Percentiles rank a stretch among this genome's conserved stretches.
Evolutionary conservation across 2,797 vertebrate species (phyloP).

Genomic region (Cynopterus sphinx): DNA sequence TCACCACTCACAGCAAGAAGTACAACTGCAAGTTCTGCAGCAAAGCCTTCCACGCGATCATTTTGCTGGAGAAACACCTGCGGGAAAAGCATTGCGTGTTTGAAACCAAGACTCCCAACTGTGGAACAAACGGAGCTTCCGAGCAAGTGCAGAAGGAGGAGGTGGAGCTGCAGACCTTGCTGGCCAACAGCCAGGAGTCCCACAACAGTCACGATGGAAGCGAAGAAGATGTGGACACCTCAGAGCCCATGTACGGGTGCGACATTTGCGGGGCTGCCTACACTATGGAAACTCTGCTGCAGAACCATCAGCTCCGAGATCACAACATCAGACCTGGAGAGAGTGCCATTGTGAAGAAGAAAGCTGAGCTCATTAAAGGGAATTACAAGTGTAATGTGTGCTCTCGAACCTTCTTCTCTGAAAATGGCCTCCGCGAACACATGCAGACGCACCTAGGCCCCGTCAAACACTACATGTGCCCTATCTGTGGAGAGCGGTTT

Average conservation of each 20-base stretch:
- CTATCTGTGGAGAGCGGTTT: slow-evolving; percentile 98
- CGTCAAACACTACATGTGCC: slow-evolving; percentile 99
- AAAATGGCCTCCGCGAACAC: slow-evolving; percentile 97
- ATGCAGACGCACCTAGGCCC: slow-evolving; percentile 99
- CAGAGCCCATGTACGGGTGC: slow-evolving; percentile 96
- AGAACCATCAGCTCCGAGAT: slow-evolving; percentile 98
- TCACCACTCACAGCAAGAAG: slow-evolving; percentile 99
- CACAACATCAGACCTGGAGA: slow-evolving; percentile 99
- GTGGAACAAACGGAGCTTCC: slow-evolving; percentile 93
- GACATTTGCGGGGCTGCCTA: slow-evolving; percentile 99
- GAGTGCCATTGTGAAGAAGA: slow-evolving; percentile 96
- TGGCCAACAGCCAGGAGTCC: slow-evolving; percentile 95
- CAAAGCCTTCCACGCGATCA: slow-evolving; percentile 97
- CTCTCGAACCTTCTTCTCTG: slow-evolving; percentile 99
- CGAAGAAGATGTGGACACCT: slow-evolving; percentile 95
- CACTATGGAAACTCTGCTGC: slow-evolving; percentile 98
- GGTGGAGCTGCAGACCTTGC: slow-evolving; percentile 92
- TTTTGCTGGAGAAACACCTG: slow-evolving; percentile 96
- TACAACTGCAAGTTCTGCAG: slow-evolving; percentile 99
- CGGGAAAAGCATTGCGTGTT: slow-evolving; percentile 98
- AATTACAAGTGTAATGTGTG: slow-evolving; percentile 99
- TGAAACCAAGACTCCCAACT: slow-evolving; percentile 95
- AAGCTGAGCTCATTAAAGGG: slow-evolving; percentile 98
- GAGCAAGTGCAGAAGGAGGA: slow-evolving; percentile 96
- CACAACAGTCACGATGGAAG: slow-evolving; percentile 96